Conservation (phyloP, 2,888 invertebrate species). For the Quadriops clusia region DNA sequence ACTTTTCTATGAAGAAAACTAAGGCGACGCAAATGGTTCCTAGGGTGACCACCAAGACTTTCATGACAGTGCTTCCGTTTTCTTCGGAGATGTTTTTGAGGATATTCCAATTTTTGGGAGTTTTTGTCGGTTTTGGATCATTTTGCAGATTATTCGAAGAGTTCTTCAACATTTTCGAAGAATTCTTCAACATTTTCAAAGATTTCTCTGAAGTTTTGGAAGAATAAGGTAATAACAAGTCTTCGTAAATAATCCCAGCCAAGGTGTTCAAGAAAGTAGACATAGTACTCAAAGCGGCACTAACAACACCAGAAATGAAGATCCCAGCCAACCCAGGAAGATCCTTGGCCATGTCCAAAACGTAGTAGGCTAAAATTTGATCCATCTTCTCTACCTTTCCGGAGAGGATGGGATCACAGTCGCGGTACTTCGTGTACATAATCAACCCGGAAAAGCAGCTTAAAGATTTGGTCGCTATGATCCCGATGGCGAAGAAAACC, state of each 20-base stretch:
- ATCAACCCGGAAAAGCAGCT: slow-evolving; percentile 48
- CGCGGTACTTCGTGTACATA: slow-evolving; percentile 50
- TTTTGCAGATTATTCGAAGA: too few relatives aligned
- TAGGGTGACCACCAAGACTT: slow-evolving; percentile 41
- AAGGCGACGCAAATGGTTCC: slow-evolving; percentile 41
- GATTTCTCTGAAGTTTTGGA: too few relatives aligned
- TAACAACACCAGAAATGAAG: slow-evolving; percentile 62
- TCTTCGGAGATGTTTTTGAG: slow-evolving; percentile 39
- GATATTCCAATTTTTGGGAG: too few relatives aligned
- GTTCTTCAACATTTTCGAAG: too few relatives aligned
- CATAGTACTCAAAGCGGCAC: slow-evolving; percentile 60
- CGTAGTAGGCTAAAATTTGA: slow-evolving; percentile 54
- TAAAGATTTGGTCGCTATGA: slow-evolving; percentile 23
- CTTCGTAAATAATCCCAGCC: too few relatives aligned
- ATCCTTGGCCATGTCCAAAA: slow-evolving; percentile 53
- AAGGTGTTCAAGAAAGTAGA: too few relatives aligned
- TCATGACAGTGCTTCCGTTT: slow-evolving; percentile 45
- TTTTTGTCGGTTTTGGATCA: too few relatives aligned
- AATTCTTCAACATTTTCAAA: too few relatives aligned
- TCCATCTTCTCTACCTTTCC: slow-evolving; percentile 45
- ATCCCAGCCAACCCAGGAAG: slow-evolving; percentile 62
- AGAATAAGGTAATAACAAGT: too few relatives aligned
- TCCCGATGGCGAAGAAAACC: slow-evolving; percentile 14
- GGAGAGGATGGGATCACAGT: slow-evolving; percentile 51
- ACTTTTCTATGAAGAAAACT: slow-evolving; percentile 45